Base-by-base conservation (phyloP, 2,113 vertebrate genomes). In the Tenebrosternarchus preto region DNA sequence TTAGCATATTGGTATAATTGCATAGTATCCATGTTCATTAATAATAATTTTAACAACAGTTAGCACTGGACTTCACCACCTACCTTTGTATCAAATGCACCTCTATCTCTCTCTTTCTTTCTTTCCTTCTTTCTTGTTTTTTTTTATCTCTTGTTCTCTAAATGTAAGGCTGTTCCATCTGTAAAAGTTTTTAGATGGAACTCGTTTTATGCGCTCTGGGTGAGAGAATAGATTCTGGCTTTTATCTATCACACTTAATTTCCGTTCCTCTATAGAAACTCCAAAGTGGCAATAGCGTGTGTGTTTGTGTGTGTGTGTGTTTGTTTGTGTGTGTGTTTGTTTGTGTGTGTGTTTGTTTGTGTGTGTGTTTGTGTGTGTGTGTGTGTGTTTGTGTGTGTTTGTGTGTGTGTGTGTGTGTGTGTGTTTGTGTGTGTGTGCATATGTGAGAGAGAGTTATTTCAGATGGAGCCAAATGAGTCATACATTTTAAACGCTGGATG, bases 381-480 rank as follows among this genome's bases (percentile, higher is more conserved):
- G 11, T 57, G 33, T 36, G 33, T 36, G 33, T 17, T 19, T 57
- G 22, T 27, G 1, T 72, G 36, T 24, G 36, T 79, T 25, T 22
- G 19, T 57, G 27, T 73, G 53, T 73, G 24, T 73, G 50, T 9
- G 66, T 80, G n/a, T 74, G 46, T 75, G 22, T 77, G 36, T 68
- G 63, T 66, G 25, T 73, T 5, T 27, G 57, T 63, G 33, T 63
- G 22, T 46, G 57, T 53, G 39, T 53, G 60, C 9, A 43, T 20
- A n/a, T 17, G 15, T 43, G 60, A 31, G 63, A 7, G 64, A 36
- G 55, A 59, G 66, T 79, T 66, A 67, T 80, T 80, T 85, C 72
- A 50, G 31, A 70, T 76, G 61, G 66, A 74, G 53, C 33, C 73
- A 82, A 67, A 82, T 76, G 80, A 82, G 72, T 84, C 83, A 75